Conservation (phyloP, 2,888 invertebrate genomes). For the Alloplasta piceator region DNA sequence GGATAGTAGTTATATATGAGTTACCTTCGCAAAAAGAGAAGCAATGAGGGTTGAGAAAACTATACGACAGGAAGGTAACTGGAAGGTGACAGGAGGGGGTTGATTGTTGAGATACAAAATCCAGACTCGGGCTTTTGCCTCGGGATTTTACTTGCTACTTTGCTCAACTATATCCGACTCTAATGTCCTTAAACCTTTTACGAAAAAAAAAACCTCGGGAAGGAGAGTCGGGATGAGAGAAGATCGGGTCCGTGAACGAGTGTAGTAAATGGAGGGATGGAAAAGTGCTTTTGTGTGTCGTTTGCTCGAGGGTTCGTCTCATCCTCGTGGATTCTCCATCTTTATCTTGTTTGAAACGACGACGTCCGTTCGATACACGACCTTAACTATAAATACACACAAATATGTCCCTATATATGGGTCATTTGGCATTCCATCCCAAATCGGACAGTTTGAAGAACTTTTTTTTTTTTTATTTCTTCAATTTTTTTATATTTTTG, state of each 20-base stretch:
- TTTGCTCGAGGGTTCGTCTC: conserved; percentile 43
- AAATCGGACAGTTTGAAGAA: too few relatives aligned
- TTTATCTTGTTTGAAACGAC: conserved; percentile 50
- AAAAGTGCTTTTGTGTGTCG: conserved; percentile 66
- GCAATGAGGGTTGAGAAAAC: too few relatives aligned
- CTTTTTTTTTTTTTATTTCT: too few relatives aligned
- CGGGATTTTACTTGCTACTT: conserved; percentile 62
- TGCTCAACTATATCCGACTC: conserved; percentile 58
- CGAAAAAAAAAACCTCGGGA: conserved; percentile 35
- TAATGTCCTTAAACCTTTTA: conserved; percentile 63
- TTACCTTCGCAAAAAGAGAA: neutral
- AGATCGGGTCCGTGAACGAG: conserved; percentile 19
- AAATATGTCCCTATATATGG: conserved; percentile 27
- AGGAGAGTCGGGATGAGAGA: conserved; percentile 15
- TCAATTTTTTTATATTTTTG: too few relatives aligned
- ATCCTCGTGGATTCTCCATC: conserved; percentile 33
- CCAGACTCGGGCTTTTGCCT: conserved; percentile 43
- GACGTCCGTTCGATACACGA: conserved; percentile 27
- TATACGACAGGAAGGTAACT: neutral
- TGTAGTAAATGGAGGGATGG: conserved; percentile 16
- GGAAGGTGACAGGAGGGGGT: conserved; percentile 1
- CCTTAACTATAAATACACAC: conserved; percentile 15
- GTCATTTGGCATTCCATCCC: too few relatives aligned
- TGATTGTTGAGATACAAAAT: conserved; percentile 51
- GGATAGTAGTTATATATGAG: conserved; percentile 15